Conservation (phyloP, 2,797 vertebrate species). For the Phataginus tricuspis region DNA sequence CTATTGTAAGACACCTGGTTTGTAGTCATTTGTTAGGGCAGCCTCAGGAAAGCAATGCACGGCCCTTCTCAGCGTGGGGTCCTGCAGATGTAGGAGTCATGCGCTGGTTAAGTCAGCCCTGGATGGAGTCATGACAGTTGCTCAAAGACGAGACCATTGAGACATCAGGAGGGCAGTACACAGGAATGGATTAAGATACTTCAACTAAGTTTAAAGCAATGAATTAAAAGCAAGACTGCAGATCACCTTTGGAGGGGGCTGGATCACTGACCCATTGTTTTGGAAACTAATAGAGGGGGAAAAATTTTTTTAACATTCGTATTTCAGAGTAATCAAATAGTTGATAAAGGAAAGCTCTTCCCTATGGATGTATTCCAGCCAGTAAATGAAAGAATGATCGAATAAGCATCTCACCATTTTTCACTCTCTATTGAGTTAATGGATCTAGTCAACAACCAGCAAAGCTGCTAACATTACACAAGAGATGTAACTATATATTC, state of each 20-base stretch:
- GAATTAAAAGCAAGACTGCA: background rate
- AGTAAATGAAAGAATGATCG: background rate
- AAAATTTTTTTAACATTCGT: background rate
- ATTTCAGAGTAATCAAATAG: background rate
- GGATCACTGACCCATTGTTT: background rate
- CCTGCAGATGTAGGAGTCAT: too few relatives aligned
- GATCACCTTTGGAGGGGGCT: background rate
- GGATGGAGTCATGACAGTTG: background rate
- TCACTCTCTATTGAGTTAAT: background rate
- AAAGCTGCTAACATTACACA: background rate
- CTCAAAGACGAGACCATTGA: background rate
- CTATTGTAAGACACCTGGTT: background rate
- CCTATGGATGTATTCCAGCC: background rate
- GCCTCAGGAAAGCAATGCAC: background rate
- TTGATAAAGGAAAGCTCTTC: background rate
- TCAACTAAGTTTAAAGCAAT: background rate
- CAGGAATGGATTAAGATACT: background rate
- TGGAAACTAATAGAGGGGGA: background rate
- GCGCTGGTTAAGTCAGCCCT: background rate
- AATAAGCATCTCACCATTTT: background rate
- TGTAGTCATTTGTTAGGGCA: background rate
- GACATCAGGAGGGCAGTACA: background rate
- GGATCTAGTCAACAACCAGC: background rate
- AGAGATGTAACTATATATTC: background rate
- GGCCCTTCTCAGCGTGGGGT: background rate